These are phyloP conservation scores for Cuculus canorus DNA, from an alignment of 2,797 vertebrate genomes.

Conservation along the genomic window DNA sequence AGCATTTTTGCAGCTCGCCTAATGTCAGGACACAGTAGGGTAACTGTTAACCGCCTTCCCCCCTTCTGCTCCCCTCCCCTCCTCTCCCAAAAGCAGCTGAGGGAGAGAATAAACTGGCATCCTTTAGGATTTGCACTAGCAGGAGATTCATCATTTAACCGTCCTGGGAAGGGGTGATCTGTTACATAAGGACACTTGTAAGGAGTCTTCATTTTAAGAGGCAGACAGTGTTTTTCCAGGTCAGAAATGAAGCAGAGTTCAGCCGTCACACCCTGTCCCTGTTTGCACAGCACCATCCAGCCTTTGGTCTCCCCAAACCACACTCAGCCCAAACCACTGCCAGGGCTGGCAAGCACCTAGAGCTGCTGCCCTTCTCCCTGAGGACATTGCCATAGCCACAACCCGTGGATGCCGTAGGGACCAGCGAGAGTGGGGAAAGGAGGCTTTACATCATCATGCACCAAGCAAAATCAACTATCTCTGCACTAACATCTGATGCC, in stretches of 20 bases:
- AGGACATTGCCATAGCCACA: neutral
- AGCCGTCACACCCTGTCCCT: neutral
- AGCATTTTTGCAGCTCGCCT: constrained; percentile 64
- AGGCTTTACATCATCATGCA: neutral
- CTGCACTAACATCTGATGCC: neutral
- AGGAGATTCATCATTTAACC: neutral
- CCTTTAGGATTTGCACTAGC: constrained; percentile 23
- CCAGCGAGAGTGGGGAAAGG: neutral
- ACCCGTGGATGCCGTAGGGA: fast-evolving
- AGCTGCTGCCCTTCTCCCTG: neutral
- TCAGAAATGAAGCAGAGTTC: constrained; percentile 5
- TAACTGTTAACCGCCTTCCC: constrained; percentile 46
- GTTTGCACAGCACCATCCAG: neutral
- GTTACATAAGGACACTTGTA: neutral
- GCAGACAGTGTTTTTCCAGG: constrained; percentile 18
- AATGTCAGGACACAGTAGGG: constrained; percentile 50
- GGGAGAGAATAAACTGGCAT: constrained; percentile 18
- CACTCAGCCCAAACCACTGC: neutral
- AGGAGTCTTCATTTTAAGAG: neutral
- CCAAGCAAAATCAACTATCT: neutral
- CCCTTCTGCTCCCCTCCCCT: constrained; percentile 6
- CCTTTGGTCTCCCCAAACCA: neutral
- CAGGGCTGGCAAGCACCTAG: neutral
- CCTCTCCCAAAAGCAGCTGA: constrained; percentile 14
- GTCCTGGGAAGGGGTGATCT: neutral